These are phyloP conservation scores for Chaunax sp. DNA, from an alignment of 2,797 vertebrate species.

Conservation along the genomic window DNA sequence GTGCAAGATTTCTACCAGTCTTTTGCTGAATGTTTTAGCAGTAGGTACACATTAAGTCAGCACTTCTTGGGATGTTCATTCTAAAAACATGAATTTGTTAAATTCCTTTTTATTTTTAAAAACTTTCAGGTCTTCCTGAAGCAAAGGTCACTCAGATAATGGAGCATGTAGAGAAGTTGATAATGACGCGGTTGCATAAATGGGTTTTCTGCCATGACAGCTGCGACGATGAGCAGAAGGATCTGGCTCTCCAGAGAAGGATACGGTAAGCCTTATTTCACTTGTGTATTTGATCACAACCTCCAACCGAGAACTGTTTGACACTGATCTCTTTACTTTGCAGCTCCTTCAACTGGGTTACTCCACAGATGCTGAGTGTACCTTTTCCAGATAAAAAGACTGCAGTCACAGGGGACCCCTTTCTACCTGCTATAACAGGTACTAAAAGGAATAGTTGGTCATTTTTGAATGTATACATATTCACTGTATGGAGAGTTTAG, in stretches of 20 bases:
- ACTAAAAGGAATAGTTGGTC: too few species aligned
- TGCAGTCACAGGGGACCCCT: conserved; percentile 76
- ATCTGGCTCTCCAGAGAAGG: conserved; percentile 82
- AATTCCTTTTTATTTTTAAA: background rate
- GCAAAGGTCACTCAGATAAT: conserved; percentile 79
- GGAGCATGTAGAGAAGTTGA: conserved; percentile 86
- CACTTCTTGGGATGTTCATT: background rate
- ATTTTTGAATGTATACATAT: too few species aligned
- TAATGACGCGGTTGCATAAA: conserved; percentile 87
- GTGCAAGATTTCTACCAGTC: conserved; percentile 86
- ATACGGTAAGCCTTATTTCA: conserved; percentile 75
- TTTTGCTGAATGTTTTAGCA: conserved; percentile 78
- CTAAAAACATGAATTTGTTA: background rate
- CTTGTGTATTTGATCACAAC: background rate
- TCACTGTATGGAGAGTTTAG: background rate
- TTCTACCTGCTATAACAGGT: conserved; percentile 85
- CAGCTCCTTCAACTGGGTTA: conserved; percentile 87
- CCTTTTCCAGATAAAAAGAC: conserved; percentile 77
- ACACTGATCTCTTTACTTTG: conserved; percentile 30
- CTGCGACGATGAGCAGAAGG: conserved; percentile 86
- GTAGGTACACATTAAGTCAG: conserved; percentile 66
- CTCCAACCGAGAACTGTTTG: background rate
- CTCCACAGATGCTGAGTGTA: conserved; percentile 83
- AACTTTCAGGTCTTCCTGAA: conserved; percentile 80
- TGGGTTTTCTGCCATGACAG: conserved; percentile 87